Conservation (phyloP, 2,888 invertebrate genomes). For the Lithophane ornitopus region DNA sequence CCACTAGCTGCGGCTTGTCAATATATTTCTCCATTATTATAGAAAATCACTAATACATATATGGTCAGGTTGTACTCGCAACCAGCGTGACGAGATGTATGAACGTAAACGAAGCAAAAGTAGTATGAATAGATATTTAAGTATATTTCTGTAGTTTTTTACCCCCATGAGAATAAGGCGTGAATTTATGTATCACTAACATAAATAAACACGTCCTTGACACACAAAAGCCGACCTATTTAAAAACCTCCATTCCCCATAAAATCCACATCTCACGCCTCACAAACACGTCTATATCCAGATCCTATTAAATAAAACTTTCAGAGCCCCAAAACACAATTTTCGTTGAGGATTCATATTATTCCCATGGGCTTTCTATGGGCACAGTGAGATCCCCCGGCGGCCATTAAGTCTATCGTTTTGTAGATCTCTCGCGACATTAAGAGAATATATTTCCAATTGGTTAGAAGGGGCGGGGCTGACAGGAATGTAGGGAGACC, state of each 20-base stretch:
- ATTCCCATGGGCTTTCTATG: conserved; percentile 62
- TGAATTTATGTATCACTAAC: background rate
- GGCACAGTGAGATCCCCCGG: conserved; percentile 61
- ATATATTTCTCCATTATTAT: background rate
- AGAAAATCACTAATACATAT: background rate
- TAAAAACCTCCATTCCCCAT: background rate
- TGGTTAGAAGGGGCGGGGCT: conserved; percentile 70
- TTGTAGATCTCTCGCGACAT: conserved; percentile 78
- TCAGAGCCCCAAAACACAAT: conserved; percentile 58
- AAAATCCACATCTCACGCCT: conserved; percentile 41
- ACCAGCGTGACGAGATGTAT: background rate
- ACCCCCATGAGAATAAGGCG: no score
- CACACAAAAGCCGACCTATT: conserved; percentile 3
- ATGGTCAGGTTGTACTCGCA: no score
- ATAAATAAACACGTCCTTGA: conserved; percentile 17
- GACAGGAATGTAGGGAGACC: conserved; percentile 45
- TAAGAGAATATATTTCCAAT: conserved; percentile 78
- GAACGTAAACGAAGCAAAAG: background rate
- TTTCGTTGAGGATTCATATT: conserved; percentile 62
- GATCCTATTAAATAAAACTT: conserved; percentile 63
- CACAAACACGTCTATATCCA: conserved; percentile 36
- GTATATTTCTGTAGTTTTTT: background rate
- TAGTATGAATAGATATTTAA: no score
- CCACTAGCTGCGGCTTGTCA: no score
- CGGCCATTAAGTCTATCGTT: conserved; percentile 77